Conservation (phyloP, 2,113 vertebrate genomes). For the Xiphorhynchus elegans region DNA sequence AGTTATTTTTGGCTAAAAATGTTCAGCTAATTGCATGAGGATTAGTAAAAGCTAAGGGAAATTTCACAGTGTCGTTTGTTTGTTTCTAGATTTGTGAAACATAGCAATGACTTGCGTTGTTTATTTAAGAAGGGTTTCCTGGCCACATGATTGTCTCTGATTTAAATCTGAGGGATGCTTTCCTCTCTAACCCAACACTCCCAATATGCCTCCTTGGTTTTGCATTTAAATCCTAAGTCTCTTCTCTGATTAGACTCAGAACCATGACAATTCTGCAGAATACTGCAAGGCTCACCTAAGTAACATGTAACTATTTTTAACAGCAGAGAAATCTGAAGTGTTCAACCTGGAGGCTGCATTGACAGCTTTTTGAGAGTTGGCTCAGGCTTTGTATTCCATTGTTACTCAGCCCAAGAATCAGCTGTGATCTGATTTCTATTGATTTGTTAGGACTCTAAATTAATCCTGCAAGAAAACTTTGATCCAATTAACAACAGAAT, state of each 20-base stretch:
- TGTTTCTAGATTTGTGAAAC: neutral
- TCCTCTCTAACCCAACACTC: neutral
- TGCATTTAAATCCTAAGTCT: neutral
- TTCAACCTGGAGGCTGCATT: neutral
- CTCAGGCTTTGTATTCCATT: neutral
- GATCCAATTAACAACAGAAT: neutral
- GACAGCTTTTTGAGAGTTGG: neutral
- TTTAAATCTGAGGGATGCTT: neutral
- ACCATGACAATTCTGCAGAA: neutral
- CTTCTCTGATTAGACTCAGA: neutral
- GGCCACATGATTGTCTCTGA: neutral
- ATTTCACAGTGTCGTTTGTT: neutral
- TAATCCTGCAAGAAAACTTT: slow-evolving; percentile 23
- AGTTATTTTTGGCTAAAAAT: neutral
- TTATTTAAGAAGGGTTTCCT: neutral
- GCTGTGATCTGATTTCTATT: neutral
- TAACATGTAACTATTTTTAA: neutral
- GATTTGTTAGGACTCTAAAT: neutral
- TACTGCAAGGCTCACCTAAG: neutral
- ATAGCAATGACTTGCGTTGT: neutral
- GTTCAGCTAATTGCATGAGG: neutral
- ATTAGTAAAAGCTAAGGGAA: neutral
- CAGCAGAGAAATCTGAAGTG: neutral
- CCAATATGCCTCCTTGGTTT: neutral
- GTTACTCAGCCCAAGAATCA: neutral